phyloP scores from a whole-genome alignment of 2,797 vertebrate species.

The Acipenser transmontanus region DNA sequence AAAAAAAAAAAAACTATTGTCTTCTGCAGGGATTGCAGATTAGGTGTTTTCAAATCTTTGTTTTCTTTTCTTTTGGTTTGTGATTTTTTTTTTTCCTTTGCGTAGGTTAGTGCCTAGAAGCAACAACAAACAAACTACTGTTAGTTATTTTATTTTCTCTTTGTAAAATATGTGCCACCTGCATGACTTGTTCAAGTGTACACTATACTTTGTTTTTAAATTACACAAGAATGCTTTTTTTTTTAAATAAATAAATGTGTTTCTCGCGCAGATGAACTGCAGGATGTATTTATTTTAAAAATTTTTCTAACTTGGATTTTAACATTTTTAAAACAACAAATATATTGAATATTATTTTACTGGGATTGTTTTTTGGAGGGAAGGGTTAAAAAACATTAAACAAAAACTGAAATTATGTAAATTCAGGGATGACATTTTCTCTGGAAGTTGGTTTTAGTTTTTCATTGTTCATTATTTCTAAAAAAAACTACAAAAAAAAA shows the following conservation, averaged over 20 bases:
- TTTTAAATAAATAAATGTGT: not conserved
- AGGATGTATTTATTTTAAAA: too few relatives aligned
- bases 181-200: slow-evolving; percentile 67
- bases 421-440: slow-evolving; percentile 40
- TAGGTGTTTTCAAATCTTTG: too few relatives aligned
- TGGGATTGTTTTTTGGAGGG: not conserved
- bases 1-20: not conserved
- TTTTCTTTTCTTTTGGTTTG: too few relatives aligned
- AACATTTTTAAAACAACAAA: too few relatives aligned
- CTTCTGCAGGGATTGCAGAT: not conserved
- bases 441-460: not conserved
- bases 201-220: slow-evolving; percentile 60
- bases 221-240: slow-evolving; percentile 27
- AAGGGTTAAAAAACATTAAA: not conserved
- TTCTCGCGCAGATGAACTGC: too few relatives aligned
- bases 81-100: too few relatives aligned
- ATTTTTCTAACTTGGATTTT: not conserved
- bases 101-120: too few relatives aligned
- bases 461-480: not conserved
- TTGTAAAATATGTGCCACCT: slow-evolving; percentile 43
- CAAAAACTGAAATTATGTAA: slow-evolving; percentile 43
- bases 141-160: too few relatives aligned
- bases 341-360: slow-evolving; percentile 11
- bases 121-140: too few relatives aligned
- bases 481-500: not conserved